phyloP scores from a whole-genome alignment of 2,797 vertebrate species.

The Clarias pachynema region DNA sequence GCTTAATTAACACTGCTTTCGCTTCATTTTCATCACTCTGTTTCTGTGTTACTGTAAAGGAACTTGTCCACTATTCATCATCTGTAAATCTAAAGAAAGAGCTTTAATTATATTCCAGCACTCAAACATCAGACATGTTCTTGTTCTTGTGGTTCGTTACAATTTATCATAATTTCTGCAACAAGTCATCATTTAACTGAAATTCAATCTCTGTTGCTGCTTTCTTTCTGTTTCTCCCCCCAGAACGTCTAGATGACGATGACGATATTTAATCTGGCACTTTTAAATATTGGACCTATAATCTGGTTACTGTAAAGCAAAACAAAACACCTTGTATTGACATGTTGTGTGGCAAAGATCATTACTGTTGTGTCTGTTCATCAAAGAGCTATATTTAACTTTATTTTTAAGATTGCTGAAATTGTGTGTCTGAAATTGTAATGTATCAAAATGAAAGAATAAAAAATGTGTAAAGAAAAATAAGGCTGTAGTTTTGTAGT shows the following conservation, averaged over 20 bases:
- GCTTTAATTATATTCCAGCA: background rate
- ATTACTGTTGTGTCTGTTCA: conserved; percentile 5
- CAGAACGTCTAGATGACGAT: conserved; percentile 30
- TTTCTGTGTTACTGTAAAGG: background rate
- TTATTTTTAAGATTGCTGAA: background rate
- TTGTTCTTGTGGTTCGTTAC: background rate
- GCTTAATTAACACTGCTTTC: background rate
- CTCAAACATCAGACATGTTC: background rate
- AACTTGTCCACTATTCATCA: background rate
- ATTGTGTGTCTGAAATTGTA: conserved; percentile 18
- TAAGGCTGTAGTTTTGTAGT: background rate
- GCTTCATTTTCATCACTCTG: background rate
- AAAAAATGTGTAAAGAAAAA: background rate
- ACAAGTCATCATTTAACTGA: background rate
- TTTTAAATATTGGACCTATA: background rate
- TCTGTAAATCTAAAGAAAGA: background rate
- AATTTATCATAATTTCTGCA: background rate
- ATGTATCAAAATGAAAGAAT: conserved; percentile 1
- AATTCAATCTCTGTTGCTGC: background rate
- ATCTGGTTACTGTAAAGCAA: conserved; percentile 1
- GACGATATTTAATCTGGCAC: conserved; percentile 24
- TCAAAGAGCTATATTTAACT: conserved; percentile 31
- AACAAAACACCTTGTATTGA: background rate
- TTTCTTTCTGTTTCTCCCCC: background rate
- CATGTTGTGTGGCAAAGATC: background rate